These are phyloP conservation scores for Odontamblyopus rebecca DNA, from an alignment of 2,797 vertebrate species.

Conservation along the genomic window DNA sequence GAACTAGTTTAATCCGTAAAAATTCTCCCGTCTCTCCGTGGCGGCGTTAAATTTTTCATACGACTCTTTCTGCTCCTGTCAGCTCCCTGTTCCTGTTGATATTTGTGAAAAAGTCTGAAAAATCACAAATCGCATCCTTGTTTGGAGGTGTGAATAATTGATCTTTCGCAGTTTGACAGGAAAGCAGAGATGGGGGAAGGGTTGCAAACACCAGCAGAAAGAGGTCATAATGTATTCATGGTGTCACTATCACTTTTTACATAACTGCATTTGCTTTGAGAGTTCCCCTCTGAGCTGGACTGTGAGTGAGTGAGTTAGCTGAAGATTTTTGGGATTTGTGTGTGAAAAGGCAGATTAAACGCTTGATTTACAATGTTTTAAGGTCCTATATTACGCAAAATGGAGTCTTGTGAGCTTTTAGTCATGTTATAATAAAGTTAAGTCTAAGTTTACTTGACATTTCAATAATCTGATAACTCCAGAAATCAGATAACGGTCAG, in stretches of 20 bases:
- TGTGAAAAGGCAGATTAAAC: too few relatives aligned
- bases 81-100: conserved; percentile 50
- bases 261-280: conserved; percentile 9
- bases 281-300: too few relatives aligned
- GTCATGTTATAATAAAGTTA: too few relatives aligned
- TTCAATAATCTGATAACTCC: too few relatives aligned
- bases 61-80: conserved; percentile 22
- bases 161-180: conserved; percentile 50
- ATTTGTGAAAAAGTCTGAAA: conserved; percentile 38
- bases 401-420: too few relatives aligned
- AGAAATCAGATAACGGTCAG: too few relatives aligned
- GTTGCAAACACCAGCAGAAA: conserved; percentile 14
- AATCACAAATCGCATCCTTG: conserved; percentile 41
- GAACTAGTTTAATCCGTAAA: conserved; percentile 50
- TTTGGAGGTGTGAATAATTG: conserved; percentile 50
- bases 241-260: background rate
- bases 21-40: conserved; percentile 47
- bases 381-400: too few relatives aligned
- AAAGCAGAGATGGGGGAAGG: conserved; percentile 15
- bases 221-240: conserved; percentile 18
- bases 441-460: too few relatives aligned
- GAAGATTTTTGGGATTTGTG: too few relatives aligned
- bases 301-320: too few relatives aligned
- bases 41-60: conserved; percentile 60
- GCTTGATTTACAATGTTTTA: too few relatives aligned